phyloP scores from a whole-genome alignment of 2,797 vertebrate species.

The Pagetopsis macropterus region DNA sequence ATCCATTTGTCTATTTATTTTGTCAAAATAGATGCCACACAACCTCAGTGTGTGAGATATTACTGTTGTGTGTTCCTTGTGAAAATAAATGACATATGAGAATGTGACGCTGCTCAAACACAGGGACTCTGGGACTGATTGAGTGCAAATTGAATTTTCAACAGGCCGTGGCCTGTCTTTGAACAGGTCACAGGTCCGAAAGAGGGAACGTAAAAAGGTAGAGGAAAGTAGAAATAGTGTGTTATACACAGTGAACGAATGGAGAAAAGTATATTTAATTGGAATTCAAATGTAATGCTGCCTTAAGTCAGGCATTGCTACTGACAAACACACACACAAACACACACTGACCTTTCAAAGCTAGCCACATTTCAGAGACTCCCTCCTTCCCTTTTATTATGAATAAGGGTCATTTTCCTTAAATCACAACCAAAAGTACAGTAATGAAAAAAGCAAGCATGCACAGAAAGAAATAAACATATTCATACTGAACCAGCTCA shows the following conservation, averaged over 20 bases:
- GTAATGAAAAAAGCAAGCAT: slow-evolving; percentile 4
- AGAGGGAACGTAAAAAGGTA: slow-evolving; percentile 6
- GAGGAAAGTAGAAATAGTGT: slow-evolving; percentile 16
- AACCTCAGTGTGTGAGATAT: slow-evolving; percentile 58
- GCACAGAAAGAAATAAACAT: not conserved
- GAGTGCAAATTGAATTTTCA: slow-evolving; percentile 63
- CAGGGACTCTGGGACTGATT: slow-evolving; percentile 37
- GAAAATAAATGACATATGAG: slow-evolving; percentile 74
- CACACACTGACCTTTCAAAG: slow-evolving; percentile 69
- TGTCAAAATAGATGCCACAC: slow-evolving; percentile 52
- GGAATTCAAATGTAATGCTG: slow-evolving; percentile 52
- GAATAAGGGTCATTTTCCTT: slow-evolving; percentile 31
- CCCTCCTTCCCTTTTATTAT: slow-evolving; percentile 48
- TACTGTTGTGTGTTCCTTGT: slow-evolving; percentile 44
- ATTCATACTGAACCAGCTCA: no score
- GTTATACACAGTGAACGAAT: not conserved
- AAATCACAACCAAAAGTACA: slow-evolving; percentile 35
- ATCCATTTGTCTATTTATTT: slow-evolving; percentile 39
- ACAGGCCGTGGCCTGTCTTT: slow-evolving; percentile 29
- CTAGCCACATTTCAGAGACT: slow-evolving; percentile 51
- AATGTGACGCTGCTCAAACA: slow-evolving; percentile 57
- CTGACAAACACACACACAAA: slow-evolving; percentile 13
- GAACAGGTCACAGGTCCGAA: slow-evolving; percentile 50
- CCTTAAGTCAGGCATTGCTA: slow-evolving; percentile 9
- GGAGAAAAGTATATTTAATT: slow-evolving; percentile 51